These are phyloP conservation scores for Hyles lineata DNA, from an alignment of 2,888 invertebrate genomes.

Conservation along the genomic window DNA sequence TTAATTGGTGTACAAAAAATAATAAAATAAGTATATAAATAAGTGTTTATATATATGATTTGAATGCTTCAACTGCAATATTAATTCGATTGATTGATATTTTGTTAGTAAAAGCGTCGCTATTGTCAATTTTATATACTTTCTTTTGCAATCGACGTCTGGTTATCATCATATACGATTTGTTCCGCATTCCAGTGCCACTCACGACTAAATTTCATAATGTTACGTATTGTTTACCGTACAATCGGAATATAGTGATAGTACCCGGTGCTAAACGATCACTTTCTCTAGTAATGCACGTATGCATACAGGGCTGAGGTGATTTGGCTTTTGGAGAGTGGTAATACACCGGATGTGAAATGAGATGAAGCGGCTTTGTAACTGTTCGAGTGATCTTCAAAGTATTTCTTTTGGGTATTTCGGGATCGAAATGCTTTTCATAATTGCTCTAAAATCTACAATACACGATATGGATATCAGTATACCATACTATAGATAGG, in stretches of 20 bases:
- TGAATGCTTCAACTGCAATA: no score
- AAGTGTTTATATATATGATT: no score
- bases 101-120: no score
- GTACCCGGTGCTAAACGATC: background rate
- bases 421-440: no score
- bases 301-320: background rate
- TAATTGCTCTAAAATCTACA: no score
- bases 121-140: background rate
- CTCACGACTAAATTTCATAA: background rate
- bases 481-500: no score
- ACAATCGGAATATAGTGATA: background rate
- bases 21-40: no score
- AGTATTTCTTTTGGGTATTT: no score
- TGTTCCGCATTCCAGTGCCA: background rate
- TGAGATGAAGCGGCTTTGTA: background rate
- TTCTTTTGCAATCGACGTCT: background rate
- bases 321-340: background rate
- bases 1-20: no score
- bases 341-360: background rate
- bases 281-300: background rate
- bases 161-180: background rate
- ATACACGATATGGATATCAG: no score
- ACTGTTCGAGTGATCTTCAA: no score
- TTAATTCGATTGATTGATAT: no score
- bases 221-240: constrained; percentile 17